phyloP scores from a whole-genome alignment of 1,140 invertebrate genomes.

The Lepidurus couesii region DNA sequence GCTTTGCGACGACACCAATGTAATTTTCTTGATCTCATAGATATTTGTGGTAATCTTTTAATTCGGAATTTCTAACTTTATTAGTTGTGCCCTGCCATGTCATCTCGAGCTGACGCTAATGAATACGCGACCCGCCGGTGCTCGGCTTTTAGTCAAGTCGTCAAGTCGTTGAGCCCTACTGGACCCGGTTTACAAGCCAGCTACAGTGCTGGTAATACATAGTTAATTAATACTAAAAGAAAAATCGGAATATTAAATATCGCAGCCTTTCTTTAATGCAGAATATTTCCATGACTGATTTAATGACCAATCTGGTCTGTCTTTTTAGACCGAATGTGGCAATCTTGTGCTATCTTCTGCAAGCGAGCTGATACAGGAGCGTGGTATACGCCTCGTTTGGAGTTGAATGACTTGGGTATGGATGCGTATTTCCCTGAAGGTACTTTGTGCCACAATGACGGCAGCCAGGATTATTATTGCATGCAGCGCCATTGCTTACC shows the following conservation, averaged over 20 bases:
- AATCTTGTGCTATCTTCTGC: conserved; percentile 70
- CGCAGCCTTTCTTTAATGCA: not conserved
- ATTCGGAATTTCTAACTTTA: not conserved
- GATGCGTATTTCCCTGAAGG: conserved; percentile 73
- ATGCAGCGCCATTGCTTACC: conserved; percentile 65
- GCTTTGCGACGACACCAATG: conserved; percentile 59
- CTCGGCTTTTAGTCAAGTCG: conserved; percentile 51
- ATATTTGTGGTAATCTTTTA: conserved; percentile 12
- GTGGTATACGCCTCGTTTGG: conserved; percentile 65
- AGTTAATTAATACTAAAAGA: not conserved
- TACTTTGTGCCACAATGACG: conserved; percentile 67
- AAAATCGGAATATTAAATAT: not conserved
- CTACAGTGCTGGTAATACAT: conserved; percentile 54
- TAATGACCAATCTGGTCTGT: too few species aligned
- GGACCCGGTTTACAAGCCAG: conserved; percentile 61
- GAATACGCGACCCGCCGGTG: conserved; percentile 60
- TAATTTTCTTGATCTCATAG: conserved; percentile 40
- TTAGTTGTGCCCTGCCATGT: conserved; percentile 46
- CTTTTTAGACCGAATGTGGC: conserved; percentile 58
- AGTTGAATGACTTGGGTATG: conserved; percentile 63
- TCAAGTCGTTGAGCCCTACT: conserved; percentile 55
- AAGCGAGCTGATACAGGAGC: conserved; percentile 55
- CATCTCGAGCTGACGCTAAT: conserved; percentile 47
- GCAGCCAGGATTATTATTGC: conserved; percentile 60
- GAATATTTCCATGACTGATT: not conserved